phyloP scores from a whole-genome alignment of 2,113 vertebrate species.

The Lepus americanus region DNA sequence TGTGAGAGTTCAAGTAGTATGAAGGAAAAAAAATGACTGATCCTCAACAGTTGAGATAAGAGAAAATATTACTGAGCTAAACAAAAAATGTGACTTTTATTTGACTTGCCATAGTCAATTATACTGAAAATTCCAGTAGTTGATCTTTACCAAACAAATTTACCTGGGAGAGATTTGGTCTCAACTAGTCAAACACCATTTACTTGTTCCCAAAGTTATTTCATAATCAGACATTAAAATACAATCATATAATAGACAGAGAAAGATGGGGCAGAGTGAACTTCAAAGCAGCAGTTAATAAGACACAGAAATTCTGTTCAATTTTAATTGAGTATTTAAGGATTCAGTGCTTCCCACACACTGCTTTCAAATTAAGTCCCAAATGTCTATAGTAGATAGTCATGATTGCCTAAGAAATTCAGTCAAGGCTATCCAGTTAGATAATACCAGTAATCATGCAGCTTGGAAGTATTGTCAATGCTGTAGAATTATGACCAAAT shows the following conservation, averaged over 20 bases:
- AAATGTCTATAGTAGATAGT: constrained; percentile 58
- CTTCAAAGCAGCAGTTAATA: constrained; percentile 61
- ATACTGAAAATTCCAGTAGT: constrained; percentile 24
- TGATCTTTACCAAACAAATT: neutral
- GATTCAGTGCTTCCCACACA: constrained; percentile 40
- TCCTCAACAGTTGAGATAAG: no score
- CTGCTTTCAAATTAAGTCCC: constrained; percentile 46
- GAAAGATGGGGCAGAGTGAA: neutral
- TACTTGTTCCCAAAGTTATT: constrained; percentile 15
- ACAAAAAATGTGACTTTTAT: constrained; percentile 73
- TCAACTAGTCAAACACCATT: constrained; percentile 45
- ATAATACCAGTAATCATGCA: constrained; percentile 45
- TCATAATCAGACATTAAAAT: neutral
- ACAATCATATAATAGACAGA: neutral
- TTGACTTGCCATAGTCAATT: constrained; percentile 39
- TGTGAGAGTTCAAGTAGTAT: no score
- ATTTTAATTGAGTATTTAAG: constrained; percentile 1
- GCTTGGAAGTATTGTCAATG: constrained; percentile 36
- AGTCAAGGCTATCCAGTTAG: constrained; percentile 52
- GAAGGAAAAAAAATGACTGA: no score
- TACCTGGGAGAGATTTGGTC: constrained; percentile 37
- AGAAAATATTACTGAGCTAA: constrained; percentile 42
- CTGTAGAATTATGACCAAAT: constrained; percentile 58
- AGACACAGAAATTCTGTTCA: neutral
- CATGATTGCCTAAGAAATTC: constrained; percentile 44